Base-by-base conservation (phyloP, 2,113 vertebrate species). In the Rhinichthys klamathensis region DNA sequence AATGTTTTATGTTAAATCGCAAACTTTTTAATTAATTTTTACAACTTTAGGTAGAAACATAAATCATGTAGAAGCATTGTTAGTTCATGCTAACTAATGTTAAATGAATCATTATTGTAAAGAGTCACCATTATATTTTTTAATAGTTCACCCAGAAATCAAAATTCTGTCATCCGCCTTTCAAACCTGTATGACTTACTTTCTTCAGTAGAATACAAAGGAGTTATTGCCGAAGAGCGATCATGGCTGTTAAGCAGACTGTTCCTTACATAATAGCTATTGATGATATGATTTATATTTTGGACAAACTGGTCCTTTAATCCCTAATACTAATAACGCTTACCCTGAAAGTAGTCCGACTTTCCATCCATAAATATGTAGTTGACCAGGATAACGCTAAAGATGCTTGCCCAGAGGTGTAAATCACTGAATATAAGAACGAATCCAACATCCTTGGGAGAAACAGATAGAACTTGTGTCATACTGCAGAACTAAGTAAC, bases 341-440 rank as follows among this genome's bases (percentile, higher is more conserved):
- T 85, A 97, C 97, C 97, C 92, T 96, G 96, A 88, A 97, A 97
- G 82, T 96, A 98, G 89, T 97, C 97, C 54, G 94, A 96, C 90
- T 97, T 97, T 76, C 96, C 96, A 73, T 95, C 96, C 96, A 96
- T 97, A 90, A 95, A 96, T 91, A 96, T 95, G 86, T 96, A 96
- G 88, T 96, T 96, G 84, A 94, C 95, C 83, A 97, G 90, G 46
- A 96, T 94, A 87, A 95, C 96, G 1, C 96, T 97, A 91, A 97
- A 97, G 89, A 98, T 97, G 89, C 96, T 96, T 84, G 96, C 94
- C 4, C 95, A 95, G 21, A 96, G 93, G 0, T 95, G 95, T 70
- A 96, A 90, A 89, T 95, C 95, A 0, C 94, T 96, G 92, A 98
- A 95, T 84, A 96, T 90, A 0, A 96, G 93, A 0, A 92, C 90